Percentiles rank a stretch among this genome's conserved stretches.
These are phyloP conservation scores for Synchiropus splendidus DNA, from an alignment of 2,113 vertebrate species.

Conservation along the genomic window DNA sequence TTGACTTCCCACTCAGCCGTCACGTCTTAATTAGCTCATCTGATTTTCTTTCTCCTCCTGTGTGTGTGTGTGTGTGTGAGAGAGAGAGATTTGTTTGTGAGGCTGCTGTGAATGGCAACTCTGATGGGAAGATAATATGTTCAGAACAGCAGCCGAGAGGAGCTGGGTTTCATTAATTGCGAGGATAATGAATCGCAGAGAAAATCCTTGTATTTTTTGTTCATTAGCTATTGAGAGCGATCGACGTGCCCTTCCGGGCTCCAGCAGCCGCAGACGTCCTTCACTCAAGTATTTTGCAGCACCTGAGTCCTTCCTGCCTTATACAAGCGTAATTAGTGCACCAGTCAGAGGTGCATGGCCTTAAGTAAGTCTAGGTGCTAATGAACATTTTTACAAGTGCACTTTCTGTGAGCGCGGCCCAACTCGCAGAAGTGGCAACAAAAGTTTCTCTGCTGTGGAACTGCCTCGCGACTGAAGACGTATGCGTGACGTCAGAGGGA, in stretches of 20 bases:
- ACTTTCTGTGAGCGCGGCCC: too few relatives aligned
- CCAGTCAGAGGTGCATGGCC: constrained; percentile 35
- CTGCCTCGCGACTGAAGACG: too few relatives aligned
- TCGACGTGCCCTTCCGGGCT: constrained; percentile 45
- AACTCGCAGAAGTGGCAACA: too few relatives aligned
- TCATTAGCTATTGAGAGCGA: constrained; percentile 54
- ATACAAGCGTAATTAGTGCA: constrained; percentile 59
- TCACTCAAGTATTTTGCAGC: constrained; percentile 54
- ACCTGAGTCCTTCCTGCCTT: constrained; percentile 57
- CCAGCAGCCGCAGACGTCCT: constrained; percentile 59
- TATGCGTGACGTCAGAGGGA: too few relatives aligned
- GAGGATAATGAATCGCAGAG: constrained; percentile 55
- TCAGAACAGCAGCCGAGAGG: constrained; percentile 42
- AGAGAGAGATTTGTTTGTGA: constrained; percentile 37
- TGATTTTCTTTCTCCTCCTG: constrained; percentile 39
- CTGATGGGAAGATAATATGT: constrained; percentile 57
- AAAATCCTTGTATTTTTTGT: constrained; percentile 56
- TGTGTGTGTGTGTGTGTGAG: constrained; percentile 15
- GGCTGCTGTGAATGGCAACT: constrained; percentile 47
- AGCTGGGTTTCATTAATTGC: constrained; percentile 51
- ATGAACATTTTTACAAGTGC: too few relatives aligned
- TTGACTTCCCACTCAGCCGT: constrained; percentile 51
- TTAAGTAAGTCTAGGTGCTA: constrained; percentile 3
- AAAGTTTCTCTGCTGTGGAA: too few relatives aligned
- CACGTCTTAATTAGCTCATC: constrained; percentile 62